Evolutionary conservation across 2,888 invertebrate species (phyloP).

Genomic region (Gastracanthus pulcherrimus): DNA sequence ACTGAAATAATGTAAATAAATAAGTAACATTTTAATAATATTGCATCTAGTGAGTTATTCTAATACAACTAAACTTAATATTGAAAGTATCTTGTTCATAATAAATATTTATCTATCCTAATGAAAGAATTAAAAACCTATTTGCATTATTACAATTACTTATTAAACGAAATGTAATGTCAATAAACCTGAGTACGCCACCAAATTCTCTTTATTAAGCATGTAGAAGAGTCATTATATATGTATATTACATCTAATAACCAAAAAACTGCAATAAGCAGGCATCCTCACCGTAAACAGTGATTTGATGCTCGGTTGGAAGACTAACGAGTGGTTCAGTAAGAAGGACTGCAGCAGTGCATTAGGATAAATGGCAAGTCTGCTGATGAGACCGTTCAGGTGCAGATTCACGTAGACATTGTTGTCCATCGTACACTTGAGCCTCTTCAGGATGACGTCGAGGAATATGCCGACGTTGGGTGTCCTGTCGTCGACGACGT

Average conservation of each 20-base stretch:
- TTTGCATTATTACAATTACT: too few species aligned
- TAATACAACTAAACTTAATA: too few species aligned
- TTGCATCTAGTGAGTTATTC: too few species aligned
- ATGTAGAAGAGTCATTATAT: constrained; percentile 17
- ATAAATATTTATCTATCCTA: too few species aligned
- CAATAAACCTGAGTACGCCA: too few species aligned
- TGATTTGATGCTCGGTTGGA: constrained; percentile 94
- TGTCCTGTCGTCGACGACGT: constrained; percentile 69
- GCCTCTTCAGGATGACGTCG: constrained; percentile 87
- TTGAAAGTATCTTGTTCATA: too few species aligned
- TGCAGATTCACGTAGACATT: constrained; percentile 92
- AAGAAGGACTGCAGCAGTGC: constrained; percentile 92
- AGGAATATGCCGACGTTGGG: constrained; percentile 82
- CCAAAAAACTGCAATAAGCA: constrained; percentile 22
- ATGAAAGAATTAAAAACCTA: too few species aligned
- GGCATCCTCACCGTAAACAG: constrained; percentile 87
- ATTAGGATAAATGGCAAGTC: constrained; percentile 92
- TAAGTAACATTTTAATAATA: not conserved
- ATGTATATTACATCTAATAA: not conserved
- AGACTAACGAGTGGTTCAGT: constrained; percentile 89
- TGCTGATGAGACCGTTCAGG: constrained; percentile 91
- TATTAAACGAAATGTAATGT: too few species aligned
- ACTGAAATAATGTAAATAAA: not conserved
- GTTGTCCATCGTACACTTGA: constrained; percentile 91
- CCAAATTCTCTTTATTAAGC: too few species aligned